Evolutionary conservation across 37 sponge, comb jelly and placozoan species (phyloP).

Genomic region (Theonella swinhoei): DNA sequence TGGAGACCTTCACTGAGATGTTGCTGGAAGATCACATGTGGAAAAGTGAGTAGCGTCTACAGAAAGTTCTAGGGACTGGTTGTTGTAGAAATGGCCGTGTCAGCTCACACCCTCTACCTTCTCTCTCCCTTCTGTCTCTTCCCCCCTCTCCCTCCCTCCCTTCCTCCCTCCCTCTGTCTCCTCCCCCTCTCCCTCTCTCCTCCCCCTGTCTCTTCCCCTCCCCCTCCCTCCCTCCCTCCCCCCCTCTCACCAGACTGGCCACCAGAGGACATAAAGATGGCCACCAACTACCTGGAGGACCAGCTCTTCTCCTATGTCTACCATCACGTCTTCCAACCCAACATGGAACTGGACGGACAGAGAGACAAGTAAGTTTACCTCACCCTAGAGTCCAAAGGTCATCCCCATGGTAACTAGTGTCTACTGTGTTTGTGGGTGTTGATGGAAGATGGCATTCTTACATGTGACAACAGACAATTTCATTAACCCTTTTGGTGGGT

Average conservation of each 20-base stretch:
- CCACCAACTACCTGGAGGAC: constrained; percentile 35
- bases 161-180: too few species aligned
- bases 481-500: too few species aligned
- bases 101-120: too few species aligned
- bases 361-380: constrained; percentile 74
- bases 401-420: too few species aligned
- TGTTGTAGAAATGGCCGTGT: too few species aligned
- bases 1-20: constrained; percentile 25
- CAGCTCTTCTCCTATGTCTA: constrained; percentile 52
- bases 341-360: constrained; percentile 61
- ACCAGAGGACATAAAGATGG: constrained; percentile 24
- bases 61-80: too few species aligned
- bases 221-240: background rate
- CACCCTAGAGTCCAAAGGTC: background rate
- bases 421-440: background rate
- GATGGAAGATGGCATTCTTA: too few species aligned
- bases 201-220: background rate
- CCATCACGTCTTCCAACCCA: constrained; percentile 67
- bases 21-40: constrained; percentile 36
- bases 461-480: too few species aligned
- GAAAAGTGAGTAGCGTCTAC: background rate
- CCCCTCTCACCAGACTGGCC: constrained; percentile 26
- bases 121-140: too few species aligned
- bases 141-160: too few species aligned
- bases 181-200: too few species aligned